These are phyloP conservation scores for Drosophila ezoana DNA, from an alignment of 2,888 invertebrate genomes.

Conservation along the genomic window DNA sequence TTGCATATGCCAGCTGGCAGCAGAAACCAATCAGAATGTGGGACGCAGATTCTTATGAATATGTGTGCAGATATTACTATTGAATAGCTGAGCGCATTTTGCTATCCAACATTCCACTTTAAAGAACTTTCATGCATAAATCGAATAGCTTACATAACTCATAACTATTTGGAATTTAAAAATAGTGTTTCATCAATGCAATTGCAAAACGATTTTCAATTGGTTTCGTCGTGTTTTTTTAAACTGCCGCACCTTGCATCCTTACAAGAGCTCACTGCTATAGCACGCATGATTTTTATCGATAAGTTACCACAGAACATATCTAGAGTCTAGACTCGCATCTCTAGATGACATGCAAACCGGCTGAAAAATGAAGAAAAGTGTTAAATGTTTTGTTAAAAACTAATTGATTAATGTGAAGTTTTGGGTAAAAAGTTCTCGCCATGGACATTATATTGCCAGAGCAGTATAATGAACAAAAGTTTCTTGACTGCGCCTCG, in stretches of 20 bases:
- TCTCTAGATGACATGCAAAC: slow-evolving; percentile 23
- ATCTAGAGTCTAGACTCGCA: neutral
- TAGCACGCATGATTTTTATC: slow-evolving; percentile 3
- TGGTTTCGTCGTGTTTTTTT: neutral
- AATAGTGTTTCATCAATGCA: too few relatives aligned
- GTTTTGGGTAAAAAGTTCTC: slow-evolving; percentile 2
- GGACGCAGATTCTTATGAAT: slow-evolving; percentile 2
- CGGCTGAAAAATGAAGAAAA: slow-evolving; percentile 29
- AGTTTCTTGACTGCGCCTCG: slow-evolving; percentile 66
- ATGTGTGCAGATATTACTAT: neutral
- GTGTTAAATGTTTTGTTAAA: neutral
- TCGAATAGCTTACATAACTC: too few relatives aligned
- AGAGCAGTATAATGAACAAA: slow-evolving; percentile 58
- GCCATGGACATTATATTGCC: slow-evolving; percentile 78
- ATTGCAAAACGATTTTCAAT: neutral
- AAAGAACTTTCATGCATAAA: too few relatives aligned
- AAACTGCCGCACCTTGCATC: neutral
- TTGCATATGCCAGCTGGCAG: slow-evolving; percentile 74
- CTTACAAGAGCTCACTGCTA: slow-evolving; percentile 13
- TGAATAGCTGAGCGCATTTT: neutral
- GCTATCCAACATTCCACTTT: too few relatives aligned
- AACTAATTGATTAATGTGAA: neutral
- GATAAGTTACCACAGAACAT: slow-evolving; percentile 10
- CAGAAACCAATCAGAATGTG: slow-evolving; percentile 40
- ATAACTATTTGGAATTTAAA: too few relatives aligned